Percentiles rank a stretch among this genome's conserved stretches.
These are phyloP conservation scores for Isichthys henryi DNA, from an alignment of 2,113 vertebrate species.

Conservation along the genomic window DNA sequence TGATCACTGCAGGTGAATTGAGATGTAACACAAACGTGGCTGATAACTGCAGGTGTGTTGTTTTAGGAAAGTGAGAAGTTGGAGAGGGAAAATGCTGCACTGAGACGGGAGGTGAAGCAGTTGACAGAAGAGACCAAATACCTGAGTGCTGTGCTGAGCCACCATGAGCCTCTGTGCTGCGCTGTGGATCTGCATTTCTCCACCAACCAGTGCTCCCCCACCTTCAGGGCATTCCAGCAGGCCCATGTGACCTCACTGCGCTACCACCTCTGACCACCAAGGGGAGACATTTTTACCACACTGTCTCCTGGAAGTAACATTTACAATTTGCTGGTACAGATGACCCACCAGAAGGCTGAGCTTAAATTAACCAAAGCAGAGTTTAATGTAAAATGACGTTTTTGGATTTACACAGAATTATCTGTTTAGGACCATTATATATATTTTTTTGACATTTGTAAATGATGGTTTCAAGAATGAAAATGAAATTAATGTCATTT, in stretches of 20 bases:
- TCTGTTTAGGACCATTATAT: neutral
- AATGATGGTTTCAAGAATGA: neutral
- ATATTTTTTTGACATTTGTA: neutral
- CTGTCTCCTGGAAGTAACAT: neutral
- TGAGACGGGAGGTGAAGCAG: slow-evolving; percentile 88
- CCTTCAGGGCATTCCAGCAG: slow-evolving; percentile 67
- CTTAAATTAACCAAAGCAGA: neutral
- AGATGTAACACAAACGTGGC: neutral
- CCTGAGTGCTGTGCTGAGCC: slow-evolving; percentile 78
- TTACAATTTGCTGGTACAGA: neutral
- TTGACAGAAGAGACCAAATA: slow-evolving; percentile 88
- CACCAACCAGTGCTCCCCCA: slow-evolving; percentile 69
- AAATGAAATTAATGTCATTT: neutral
- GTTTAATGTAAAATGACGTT: neutral
- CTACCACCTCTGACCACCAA: slow-evolving; percentile 74
- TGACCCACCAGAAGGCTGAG: neutral
- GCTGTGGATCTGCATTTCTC: slow-evolving; percentile 61
- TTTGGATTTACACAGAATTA: neutral
- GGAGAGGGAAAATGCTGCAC: slow-evolving; percentile 84
- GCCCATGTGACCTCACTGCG: slow-evolving; percentile 77
- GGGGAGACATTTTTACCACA: neutral
- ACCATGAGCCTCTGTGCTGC: slow-evolving; percentile 80
- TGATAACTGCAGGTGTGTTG: slow-evolving; percentile 11
- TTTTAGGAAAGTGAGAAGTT: slow-evolving; percentile 87
- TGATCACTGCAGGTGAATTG: neutral